Evolutionary conservation across 2,113 vertebrate species (phyloP).

Genomic region (Sminthopsis crassicaudata): DNA sequence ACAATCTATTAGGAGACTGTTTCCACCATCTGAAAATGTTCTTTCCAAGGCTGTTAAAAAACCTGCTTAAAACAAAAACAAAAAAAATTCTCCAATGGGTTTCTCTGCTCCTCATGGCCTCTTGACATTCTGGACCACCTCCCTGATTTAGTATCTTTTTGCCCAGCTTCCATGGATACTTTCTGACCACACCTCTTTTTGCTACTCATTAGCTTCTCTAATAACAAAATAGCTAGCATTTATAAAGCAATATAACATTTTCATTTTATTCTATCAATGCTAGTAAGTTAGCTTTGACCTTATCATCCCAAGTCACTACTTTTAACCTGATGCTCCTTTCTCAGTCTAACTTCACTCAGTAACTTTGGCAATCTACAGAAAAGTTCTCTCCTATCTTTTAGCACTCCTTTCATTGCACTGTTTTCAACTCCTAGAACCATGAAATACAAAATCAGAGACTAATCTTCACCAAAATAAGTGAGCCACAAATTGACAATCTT

Average conservation of each 20-base stretch:
- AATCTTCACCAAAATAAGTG: neutral
- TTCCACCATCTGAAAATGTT: neutral
- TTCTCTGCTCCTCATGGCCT: rapidly evolving
- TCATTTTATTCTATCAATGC: neutral
- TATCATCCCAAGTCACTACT: neutral
- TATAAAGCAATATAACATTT: neutral
- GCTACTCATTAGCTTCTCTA: neutral
- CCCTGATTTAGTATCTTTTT: neutral
- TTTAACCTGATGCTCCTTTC: neutral
- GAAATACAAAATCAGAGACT: neutral
- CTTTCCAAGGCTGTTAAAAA: neutral
- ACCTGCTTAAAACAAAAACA: neutral
- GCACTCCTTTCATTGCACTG: neutral
- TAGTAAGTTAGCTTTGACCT: neutral
- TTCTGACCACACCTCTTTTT: neutral
- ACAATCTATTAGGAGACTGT: neutral
- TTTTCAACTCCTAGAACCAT: neutral
- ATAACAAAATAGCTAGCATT: neutral
- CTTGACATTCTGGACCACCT: neutral
- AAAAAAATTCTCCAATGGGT: neutral
- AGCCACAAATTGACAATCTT: neutral
- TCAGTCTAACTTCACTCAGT: neutral
- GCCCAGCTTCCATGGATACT: neutral
- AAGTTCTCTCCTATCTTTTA: neutral
- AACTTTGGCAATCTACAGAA: neutral